Percentiles rank a stretch among this genome's conserved stretches.
Evolutionary conservation across 2,113 vertebrate species (phyloP).

Genomic region (Caranx ignobilis): DNA sequence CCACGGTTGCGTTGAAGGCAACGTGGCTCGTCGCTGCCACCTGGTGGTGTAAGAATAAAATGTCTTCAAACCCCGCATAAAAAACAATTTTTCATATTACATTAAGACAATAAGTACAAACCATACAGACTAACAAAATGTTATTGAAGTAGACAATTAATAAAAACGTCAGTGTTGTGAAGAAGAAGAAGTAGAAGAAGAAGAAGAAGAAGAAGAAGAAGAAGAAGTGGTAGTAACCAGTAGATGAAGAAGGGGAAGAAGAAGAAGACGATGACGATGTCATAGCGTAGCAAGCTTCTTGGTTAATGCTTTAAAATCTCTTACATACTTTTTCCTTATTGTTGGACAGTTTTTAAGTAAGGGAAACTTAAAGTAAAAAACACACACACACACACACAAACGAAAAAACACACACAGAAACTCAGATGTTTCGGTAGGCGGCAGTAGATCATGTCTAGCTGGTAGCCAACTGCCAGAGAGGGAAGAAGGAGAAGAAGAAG

Average conservation of each 20-base stretch:
- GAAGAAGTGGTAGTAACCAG: too few relatives aligned
- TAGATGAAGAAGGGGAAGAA: too few relatives aligned
- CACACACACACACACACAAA: too few relatives aligned
- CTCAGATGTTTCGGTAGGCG: slow-evolving; percentile 15
- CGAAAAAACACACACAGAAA: not conserved
- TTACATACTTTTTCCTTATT: too few relatives aligned
- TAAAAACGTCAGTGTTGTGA: too few relatives aligned
- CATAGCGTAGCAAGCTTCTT: too few relatives aligned
- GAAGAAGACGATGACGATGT: too few relatives aligned
- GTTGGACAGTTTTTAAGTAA: not conserved
- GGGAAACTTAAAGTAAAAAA: not conserved
- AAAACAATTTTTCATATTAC: not conserved
- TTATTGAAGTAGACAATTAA: too few relatives aligned
- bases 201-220: too few relatives aligned
- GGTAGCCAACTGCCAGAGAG: not conserved
- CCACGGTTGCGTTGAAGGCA: not conserved
- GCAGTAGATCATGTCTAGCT: not conserved
- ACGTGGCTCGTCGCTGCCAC: slow-evolving; percentile 39
- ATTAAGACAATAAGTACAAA: too few relatives aligned
- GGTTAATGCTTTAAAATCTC: too few relatives aligned
- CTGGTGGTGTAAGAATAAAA: slow-evolving; percentile 31
- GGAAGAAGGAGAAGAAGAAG: slow-evolving; percentile 11
- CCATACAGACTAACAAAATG: not conserved
- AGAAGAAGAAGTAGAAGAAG: too few relatives aligned
- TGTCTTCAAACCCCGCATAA: not conserved